Conservation (phyloP, 2,888 invertebrate species). For the Spodoptera littoralis region DNA sequence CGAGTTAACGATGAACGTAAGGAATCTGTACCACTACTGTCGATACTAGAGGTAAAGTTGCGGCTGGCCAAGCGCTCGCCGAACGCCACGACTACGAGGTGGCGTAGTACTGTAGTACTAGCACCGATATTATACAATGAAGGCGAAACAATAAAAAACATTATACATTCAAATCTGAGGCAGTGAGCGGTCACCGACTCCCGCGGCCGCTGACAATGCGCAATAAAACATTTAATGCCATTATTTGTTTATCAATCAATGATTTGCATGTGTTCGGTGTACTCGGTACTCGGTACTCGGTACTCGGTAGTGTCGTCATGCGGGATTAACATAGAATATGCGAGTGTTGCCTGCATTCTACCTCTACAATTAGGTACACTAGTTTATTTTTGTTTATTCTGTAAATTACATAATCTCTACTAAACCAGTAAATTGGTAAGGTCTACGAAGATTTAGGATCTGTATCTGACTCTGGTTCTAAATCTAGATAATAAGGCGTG, state of each 20-base stretch:
- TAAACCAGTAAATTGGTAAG: no score
- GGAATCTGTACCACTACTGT: conserved; percentile 30
- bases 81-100: conserved; percentile 18
- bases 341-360: conserved; percentile 52
- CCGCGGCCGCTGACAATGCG: conserved; percentile 70
- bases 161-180: conserved; percentile 78
- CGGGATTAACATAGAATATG: conserved; percentile 80
- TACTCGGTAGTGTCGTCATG: conserved; percentile 63
- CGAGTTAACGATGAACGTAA: conserved; percentile 16
- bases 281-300: conserved; percentile 47
- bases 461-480: no score
- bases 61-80: conserved; percentile 9
- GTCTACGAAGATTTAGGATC: no score
- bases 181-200: conserved; percentile 75
- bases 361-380: no score
- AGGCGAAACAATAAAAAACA: conserved; percentile 70
- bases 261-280: conserved; percentile 85
- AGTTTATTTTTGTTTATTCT: no score
- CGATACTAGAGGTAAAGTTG: conserved; percentile 36
- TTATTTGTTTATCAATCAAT: conserved; percentile 86
- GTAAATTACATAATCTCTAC: no score
- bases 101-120: conserved; percentile 40
- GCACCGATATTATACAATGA: conserved; percentile 60
- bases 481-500: no score
- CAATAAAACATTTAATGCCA: conserved; percentile 83